Evolutionary conservation across 2,888 invertebrate genomes (phyloP), one percentile per base, ranked within the genome.

Genomic region (Synergus gifuensis): DNA sequence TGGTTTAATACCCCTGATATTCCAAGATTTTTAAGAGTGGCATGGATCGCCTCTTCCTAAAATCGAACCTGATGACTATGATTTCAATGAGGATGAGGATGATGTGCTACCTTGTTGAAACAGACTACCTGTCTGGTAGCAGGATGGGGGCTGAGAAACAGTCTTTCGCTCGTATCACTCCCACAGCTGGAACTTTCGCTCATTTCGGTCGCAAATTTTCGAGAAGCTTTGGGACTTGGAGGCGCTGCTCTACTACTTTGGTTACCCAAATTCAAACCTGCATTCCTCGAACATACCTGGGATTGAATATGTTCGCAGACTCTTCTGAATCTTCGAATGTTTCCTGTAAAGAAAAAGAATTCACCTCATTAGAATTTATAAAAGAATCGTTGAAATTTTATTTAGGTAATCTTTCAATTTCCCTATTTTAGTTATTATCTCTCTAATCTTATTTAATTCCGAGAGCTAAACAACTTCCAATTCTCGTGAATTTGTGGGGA

Each of bases 231-330:
- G 0, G 95, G 95, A 86, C 95, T 95, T 11, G 95, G 94, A 42
- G 95, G 94, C 28, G 95, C 93, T 81, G 87, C 93, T 90, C 91
- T 88, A 83, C 89, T 89, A 83, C 89, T 90, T 49, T 91, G 90
- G 14, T 89, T 87, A 12, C 89, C 86, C n/a, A 90, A 81, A 78
- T 86, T 89, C 46, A 91, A 76, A 28, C 90, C 88, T n/a, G 87
- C 86, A 81, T 88, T 90, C 82, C 94, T 92, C 69, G 93, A 93
- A 86, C 94, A 93, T 67, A 97, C 96, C 85, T 97, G 97, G 49
- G 96, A 95, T 92, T 99, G 98, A 85, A 99, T 97, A 93, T 98
- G 98, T 91, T 99, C 99, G 93, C 98, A 98, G 85, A 99, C 98
- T 88, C 98, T 95, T 78, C 98, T 95, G 93, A 99, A 99, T 82